Base-by-base conservation (phyloP, 2,113 vertebrate genomes). In the Progne subis region DNA sequence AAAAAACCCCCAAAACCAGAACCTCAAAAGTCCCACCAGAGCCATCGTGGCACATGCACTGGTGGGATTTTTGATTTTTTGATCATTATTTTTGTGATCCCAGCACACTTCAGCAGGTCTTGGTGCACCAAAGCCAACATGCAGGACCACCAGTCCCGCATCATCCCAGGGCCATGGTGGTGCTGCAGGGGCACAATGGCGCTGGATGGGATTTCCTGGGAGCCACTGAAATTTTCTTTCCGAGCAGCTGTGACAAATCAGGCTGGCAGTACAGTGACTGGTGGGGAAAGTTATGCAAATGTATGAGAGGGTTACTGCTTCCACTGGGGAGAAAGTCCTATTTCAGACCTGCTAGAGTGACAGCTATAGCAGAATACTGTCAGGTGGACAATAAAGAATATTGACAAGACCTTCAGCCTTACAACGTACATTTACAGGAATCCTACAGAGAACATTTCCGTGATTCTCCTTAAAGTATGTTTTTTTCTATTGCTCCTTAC, bases 301-400 rank as follows among this genome's bases (percentile, higher is more conserved):
- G 75, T 49, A 94, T 55, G 76, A 93, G 81, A 11, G 72, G 89
- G 60, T 91, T 94, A 83, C 94, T 92, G 88, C 94, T 95, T 95
- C 93, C 91, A 46, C 91, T 86, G 77, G 76, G 95, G 86, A 94
- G 64, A 65, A 95, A 96, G 94, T 94, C 92, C 53, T 96, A 97
- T 97, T 97, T 98, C 97, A 97, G 96, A 90, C 90, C 95, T 88
- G 95, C 67, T 92, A 44, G 64, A 93, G 26, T 84, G 96, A 97
- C 97, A 98, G 94, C 93, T 95, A 56, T 64, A 97, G 86, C 94
- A 95, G 39, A 87, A 83, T 32, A 49, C 49, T 84, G 71, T 86
- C 96, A 94, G 76, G 69, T 74, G 91, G 92, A 94, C 76, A 96
- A 92, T 96, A 97, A 97, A 97, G 95, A 91, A 88, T 46, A 90